phyloP scores from a whole-genome alignment of 2,888 invertebrate genomes.

The Oasisia sp. region DNA sequence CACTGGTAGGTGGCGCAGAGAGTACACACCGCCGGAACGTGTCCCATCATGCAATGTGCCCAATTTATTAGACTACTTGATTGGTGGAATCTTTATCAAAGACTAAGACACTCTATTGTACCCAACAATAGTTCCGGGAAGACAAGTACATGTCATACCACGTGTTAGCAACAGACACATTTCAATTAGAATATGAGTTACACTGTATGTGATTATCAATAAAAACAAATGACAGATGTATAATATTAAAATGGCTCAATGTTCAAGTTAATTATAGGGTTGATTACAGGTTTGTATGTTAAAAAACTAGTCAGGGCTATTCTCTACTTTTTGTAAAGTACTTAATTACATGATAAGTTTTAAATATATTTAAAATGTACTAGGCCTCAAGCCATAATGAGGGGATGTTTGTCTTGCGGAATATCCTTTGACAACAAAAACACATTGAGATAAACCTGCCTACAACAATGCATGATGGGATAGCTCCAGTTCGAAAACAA shows the following conservation, averaged over 20 bases:
- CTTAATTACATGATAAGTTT: neutral
- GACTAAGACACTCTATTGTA: neutral
- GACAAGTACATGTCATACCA: neutral
- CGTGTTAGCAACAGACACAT: too few relatives aligned
- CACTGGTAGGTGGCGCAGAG: neutral
- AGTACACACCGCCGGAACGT: neutral
- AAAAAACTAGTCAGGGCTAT: too few relatives aligned
- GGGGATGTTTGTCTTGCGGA: neutral
- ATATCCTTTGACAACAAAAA: neutral
- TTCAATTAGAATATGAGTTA: too few relatives aligned
- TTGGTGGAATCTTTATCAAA: neutral
- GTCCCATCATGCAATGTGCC: neutral
- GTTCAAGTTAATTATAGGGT: too few relatives aligned
- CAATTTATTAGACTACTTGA: neutral
- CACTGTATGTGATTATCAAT: too few relatives aligned
- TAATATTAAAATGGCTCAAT: too few relatives aligned
- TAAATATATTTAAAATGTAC: neutral
- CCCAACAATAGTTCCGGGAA: neutral
- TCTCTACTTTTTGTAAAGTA: neutral
- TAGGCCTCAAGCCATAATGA: neutral
- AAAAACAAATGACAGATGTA: too few relatives aligned
- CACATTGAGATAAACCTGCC: neutral
- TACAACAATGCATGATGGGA: constrained; percentile 7
- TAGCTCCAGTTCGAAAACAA: neutral
- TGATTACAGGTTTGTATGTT: too few relatives aligned